Evolutionary conservation across 2,888 invertebrate genomes (phyloP).

Genomic region (Sisyra nigra): DNA sequence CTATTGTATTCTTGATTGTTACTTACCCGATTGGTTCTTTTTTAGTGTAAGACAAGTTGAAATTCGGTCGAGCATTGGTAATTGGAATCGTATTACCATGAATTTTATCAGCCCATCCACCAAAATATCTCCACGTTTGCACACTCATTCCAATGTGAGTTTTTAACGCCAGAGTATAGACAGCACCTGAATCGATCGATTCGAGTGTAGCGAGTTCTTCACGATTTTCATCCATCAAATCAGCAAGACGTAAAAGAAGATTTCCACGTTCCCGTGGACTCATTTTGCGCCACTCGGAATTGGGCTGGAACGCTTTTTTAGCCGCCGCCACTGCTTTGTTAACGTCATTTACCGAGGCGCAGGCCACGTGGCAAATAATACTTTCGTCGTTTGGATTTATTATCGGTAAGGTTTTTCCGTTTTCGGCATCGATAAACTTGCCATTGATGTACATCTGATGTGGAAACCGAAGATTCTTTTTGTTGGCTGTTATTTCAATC

Average conservation of each 20-base stretch:
- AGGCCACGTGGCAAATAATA: constrained; percentile 51
- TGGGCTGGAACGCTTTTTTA: constrained; percentile 60
- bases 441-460: constrained; percentile 87
- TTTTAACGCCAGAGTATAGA: constrained; percentile 89
- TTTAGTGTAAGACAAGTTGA: constrained; percentile 74
- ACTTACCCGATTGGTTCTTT: constrained; percentile 75
- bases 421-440: constrained; percentile 66
- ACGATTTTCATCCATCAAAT: constrained; percentile 86
- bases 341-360: constrained; percentile 66
- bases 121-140: constrained; percentile 92
- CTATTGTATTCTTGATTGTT: background rate
- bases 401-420: constrained; percentile 41
- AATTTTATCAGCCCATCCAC: constrained; percentile 94
- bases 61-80: constrained; percentile 79
- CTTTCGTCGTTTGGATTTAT: constrained; percentile 80
- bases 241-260: constrained; percentile 70
- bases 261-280: constrained; percentile 81
- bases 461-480: constrained; percentile 70
- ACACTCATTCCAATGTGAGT: constrained; percentile 98
- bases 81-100: constrained; percentile 86
- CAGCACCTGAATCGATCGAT: constrained; percentile 86
- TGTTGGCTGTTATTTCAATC: constrained; percentile 63
- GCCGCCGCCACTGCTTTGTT: constrained; percentile 80
- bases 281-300: constrained; percentile 88
- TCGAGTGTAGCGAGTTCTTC: constrained; percentile 93